A percentile compares a stretch with the other conserved stretches of the same genome.
These are phyloP conservation scores for Drosophila leontia DNA, from an alignment of 1,140 invertebrate genomes.

Conservation along the genomic window DNA sequence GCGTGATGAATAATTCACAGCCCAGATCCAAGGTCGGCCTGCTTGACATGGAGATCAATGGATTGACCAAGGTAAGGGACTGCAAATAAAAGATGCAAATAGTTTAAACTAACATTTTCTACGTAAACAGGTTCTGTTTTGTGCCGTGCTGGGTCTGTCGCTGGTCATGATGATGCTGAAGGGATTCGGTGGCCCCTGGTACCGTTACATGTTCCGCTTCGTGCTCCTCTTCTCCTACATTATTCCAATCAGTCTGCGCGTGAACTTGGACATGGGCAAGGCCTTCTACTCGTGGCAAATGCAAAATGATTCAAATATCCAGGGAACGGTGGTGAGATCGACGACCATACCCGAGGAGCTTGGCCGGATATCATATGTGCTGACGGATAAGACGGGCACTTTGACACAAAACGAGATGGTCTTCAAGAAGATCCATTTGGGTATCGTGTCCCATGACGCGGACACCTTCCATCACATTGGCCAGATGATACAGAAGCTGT, in stretches of 20 bases:
- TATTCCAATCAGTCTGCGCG: conserved; percentile 98
- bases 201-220: conserved; percentile 98
- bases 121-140: conserved; percentile 91
- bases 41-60: conserved; percentile 97
- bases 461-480: conserved; percentile 90
- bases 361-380: conserved; percentile 97
- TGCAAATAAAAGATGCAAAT: neutral
- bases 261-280: conserved; percentile 99
- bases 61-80: conserved; percentile 92
- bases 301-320: conserved; percentile 96
- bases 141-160: conserved; percentile 95
- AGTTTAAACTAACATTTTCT: neutral
- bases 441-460: conserved; percentile 93
- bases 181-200: conserved; percentile 98
- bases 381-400: conserved; percentile 99
- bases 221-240: conserved; percentile 99
- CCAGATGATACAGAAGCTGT: conserved; percentile 84
- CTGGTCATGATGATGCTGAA: conserved; percentile 98
- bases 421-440: conserved; percentile 96
- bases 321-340: conserved; percentile 98
- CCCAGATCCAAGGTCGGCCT: conserved; percentile 98
- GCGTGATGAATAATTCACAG: conserved; percentile 99
- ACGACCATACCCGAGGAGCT: conserved; percentile 99
- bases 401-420: conserved; percentile 99
- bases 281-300: conserved; percentile 98